These are phyloP conservation scores for Balearica regulorum DNA, from an alignment of 2,797 vertebrate genomes.

Conservation along the genomic window DNA sequence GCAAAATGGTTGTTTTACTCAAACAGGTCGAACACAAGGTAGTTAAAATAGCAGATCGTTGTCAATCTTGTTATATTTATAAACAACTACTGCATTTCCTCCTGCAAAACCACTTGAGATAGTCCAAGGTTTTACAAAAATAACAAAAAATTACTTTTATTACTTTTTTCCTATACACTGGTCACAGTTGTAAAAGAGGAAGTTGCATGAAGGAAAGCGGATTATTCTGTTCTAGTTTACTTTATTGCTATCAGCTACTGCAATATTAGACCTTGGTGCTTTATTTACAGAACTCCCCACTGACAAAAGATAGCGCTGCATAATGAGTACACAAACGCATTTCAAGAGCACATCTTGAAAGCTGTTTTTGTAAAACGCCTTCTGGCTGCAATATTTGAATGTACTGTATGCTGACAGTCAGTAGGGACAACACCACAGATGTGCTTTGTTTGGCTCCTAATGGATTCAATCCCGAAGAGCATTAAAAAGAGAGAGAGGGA, in stretches of 20 bases:
- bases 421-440: slow-evolving; percentile 66
- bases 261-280: slow-evolving; percentile 58
- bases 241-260: slow-evolving; percentile 53
- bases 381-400: slow-evolving; percentile 73
- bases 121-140: not conserved
- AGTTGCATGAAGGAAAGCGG: slow-evolving; percentile 4
- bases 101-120: not conserved
- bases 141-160: not conserved
- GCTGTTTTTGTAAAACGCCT: slow-evolving; percentile 67
- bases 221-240: slow-evolving; percentile 23
- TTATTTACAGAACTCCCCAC: slow-evolving; percentile 71
- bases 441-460: slow-evolving; percentile 71
- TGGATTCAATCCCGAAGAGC: slow-evolving; percentile 51
- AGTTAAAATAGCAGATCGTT: not conserved
- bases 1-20: not conserved
- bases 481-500: slow-evolving; percentile 12
- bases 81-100: not conserved
- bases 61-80: not conserved
- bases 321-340: slow-evolving; percentile 71
- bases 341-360: slow-evolving; percentile 74
- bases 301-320: slow-evolving; percentile 67
- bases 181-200: slow-evolving; percentile 5
- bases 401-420: slow-evolving; percentile 66
- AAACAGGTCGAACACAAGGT: not conserved
- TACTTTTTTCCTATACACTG: not conserved